Evolutionary conservation across 1,140 invertebrate genomes (phyloP).

Genomic region (Acromyrmex heyeri): DNA sequence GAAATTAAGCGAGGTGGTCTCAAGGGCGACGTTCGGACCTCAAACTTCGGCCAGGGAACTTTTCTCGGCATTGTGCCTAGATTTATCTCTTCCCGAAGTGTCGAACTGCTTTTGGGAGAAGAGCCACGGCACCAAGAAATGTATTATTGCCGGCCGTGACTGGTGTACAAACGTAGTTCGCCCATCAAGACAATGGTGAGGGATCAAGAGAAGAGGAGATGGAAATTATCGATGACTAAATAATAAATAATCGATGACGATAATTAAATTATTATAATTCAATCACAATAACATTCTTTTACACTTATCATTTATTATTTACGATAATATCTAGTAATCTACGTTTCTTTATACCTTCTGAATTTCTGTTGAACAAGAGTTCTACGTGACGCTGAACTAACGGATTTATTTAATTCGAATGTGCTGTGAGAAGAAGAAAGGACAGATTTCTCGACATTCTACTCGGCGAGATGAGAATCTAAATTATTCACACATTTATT

Average conservation of each 20-base stretch:
- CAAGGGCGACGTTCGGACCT: conserved; percentile 71
- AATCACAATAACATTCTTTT: neutral
- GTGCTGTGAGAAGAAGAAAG: neutral
- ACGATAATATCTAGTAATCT: neutral
- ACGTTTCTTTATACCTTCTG: neutral
- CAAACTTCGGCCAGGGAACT: conserved; percentile 67
- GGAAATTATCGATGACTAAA: neutral
- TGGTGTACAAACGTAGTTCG: conserved; percentile 46
- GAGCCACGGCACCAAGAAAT: conserved; percentile 61
- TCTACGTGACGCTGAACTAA: neutral
- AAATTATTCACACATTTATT: conserved; percentile 67
- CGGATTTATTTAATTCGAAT: conserved; percentile 30
- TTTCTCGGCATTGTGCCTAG: conserved; percentile 63
- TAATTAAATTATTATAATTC: conserved; percentile 9
- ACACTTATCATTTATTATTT: conserved; percentile 21
- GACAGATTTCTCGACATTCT: conserved; percentile 26
- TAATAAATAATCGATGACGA: neutral
- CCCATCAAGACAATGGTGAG: neutral
- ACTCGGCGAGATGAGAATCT: conserved; percentile 36
- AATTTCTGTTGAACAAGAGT: neutral
- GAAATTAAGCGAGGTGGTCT: conserved; percentile 73
- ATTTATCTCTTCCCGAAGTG: conserved; percentile 73
- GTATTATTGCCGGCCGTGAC: conserved; percentile 68
- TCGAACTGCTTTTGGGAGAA: conserved; percentile 64
- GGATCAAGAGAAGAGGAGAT: neutral